phyloP scores from a whole-genome alignment of 1,140 invertebrate genomes.

The Habropoda laboriosa region DNA sequence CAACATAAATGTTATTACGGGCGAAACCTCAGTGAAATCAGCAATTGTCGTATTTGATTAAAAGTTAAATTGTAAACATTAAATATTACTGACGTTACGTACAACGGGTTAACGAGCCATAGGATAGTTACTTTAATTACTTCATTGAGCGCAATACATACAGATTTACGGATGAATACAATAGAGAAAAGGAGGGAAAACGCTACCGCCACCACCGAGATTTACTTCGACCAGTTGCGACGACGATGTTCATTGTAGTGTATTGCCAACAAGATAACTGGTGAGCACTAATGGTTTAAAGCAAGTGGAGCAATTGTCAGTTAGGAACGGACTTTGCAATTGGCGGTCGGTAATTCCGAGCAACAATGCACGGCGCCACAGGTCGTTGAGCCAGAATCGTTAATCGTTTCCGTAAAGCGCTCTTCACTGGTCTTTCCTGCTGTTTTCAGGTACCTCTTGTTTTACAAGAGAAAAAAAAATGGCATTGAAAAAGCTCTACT shows the following conservation, averaged over 20 bases:
- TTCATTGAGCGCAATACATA: background rate
- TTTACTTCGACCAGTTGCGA: conserved; percentile 52
- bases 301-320: conserved; percentile 75
- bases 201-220: background rate
- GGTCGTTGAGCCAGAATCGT: conserved; percentile 70
- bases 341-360: conserved; percentile 71
- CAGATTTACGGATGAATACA: background rate
- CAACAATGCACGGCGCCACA: conserved; percentile 58
- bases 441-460: background rate
- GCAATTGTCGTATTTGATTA: background rate
- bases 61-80: background rate
- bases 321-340: conserved; percentile 72
- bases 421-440: background rate
- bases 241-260: conserved; percentile 63
- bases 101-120: background rate
- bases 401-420: conserved; percentile 29
- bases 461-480: background rate
- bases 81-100: too few species aligned
- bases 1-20: background rate
- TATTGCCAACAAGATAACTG: conserved; percentile 72
- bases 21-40: background rate
- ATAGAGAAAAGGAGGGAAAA: conserved; percentile 2
- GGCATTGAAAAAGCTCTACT: conserved; percentile 8
- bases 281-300: conserved; percentile 68
- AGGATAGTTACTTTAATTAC: background rate